These are phyloP conservation scores for Crotophaga sulcirostris DNA, from an alignment of 2,113 vertebrate species.

Conservation along the genomic window DNA sequence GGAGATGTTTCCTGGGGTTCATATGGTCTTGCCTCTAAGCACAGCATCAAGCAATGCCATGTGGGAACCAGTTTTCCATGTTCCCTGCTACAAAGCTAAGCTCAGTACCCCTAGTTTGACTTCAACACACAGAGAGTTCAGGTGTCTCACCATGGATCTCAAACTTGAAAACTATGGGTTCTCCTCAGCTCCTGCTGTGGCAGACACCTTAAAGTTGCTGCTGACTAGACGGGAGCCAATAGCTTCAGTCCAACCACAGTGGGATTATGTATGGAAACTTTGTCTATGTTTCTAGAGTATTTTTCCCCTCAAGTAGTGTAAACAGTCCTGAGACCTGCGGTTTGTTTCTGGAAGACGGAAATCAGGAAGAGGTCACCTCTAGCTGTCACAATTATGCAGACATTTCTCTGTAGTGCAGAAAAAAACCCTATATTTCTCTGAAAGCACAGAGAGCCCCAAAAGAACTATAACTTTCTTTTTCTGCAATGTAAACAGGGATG, in stretches of 20 bases:
- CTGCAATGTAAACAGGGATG: not conserved
- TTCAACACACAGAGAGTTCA: not conserved
- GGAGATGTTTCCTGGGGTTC: not conserved
- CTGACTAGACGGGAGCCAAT: not conserved
- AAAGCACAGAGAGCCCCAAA: not conserved
- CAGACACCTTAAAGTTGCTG: not conserved
- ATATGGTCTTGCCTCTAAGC: not conserved
- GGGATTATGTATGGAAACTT: not conserved
- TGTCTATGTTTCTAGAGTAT: not conserved
- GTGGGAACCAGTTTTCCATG: not conserved
- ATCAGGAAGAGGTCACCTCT: not conserved
- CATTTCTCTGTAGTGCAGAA: not conserved
- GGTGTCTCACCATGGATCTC: not conserved
- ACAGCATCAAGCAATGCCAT: rapidly evolving
- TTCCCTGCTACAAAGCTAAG: not conserved
- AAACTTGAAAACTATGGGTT: not conserved
- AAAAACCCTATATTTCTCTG: not conserved
- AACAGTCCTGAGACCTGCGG: not conserved
- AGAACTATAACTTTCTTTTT: not conserved
- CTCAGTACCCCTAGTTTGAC: not conserved
- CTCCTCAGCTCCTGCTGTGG: not conserved
- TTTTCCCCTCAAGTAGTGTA: not conserved
- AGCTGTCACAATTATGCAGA: not conserved
- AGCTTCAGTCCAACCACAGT: not conserved
- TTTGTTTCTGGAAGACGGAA: not conserved